Conservation (phyloP, 2,113 vertebrate species). For the pig (Sus scrofa) region DNA sequence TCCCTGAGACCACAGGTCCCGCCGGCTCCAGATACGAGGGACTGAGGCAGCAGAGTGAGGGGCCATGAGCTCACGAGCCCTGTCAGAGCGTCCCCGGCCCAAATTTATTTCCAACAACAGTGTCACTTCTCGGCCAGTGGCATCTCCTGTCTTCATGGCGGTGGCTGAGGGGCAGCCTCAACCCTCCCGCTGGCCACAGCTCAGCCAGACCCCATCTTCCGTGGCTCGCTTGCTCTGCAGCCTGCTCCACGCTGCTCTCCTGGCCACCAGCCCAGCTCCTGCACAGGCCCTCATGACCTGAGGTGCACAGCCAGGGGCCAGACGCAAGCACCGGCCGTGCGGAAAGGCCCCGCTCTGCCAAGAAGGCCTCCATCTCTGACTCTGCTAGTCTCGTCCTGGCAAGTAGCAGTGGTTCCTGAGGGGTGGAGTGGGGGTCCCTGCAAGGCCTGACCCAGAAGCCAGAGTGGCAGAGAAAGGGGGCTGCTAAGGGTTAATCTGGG, state of each 20-base stretch:
- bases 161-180: not conserved
- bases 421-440: not conserved
- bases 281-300: not conserved
- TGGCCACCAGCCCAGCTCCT: not conserved
- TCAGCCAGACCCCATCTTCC: not conserved
- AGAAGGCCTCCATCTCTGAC: not conserved
- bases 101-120: not conserved
- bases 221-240: not conserved
- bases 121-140: accelerated
- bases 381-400: not conserved
- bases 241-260: not conserved
- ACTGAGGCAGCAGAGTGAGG: accelerated
- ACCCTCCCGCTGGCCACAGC: not conserved
- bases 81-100: not conserved
- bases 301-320: not conserved
- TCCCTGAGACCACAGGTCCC: not conserved
- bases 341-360: not conserved
- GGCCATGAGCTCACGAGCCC: not conserved
- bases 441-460: not conserved
- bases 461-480: not conserved
- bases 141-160: not conserved
- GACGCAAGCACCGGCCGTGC: accelerated
- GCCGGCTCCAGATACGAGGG: not conserved
- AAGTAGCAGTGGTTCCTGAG: not conserved
- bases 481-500: not conserved